Evolutionary conservation across 2,888 invertebrate genomes (phyloP).

Genomic region (Drosophila falleni): DNA sequence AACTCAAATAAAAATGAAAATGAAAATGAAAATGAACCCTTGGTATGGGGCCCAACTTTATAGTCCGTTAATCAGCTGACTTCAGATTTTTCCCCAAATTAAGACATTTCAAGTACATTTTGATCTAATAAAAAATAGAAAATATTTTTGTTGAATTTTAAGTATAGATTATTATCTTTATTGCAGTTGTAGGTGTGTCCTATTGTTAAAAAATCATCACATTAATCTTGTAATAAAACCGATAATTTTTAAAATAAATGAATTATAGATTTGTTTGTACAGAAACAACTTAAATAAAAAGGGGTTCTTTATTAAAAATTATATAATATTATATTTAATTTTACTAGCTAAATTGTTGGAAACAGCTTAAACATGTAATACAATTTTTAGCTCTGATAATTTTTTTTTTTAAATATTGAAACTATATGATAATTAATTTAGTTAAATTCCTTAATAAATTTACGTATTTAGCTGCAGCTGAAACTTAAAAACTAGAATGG

Average conservation of each 20-base stretch:
- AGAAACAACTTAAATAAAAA: background rate
- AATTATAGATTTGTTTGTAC: background rate
- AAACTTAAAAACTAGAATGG: too few species aligned
- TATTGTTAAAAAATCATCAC: background rate
- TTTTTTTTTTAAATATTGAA: background rate
- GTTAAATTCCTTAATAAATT: background rate
- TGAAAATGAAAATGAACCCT: constrained; percentile 1
- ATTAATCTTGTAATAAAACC: background rate
- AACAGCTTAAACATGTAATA: too few species aligned
- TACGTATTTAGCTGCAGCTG: background rate
- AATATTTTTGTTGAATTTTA: background rate
- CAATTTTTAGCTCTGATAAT: background rate
- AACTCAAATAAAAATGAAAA: constrained; percentile 40
- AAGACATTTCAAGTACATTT: constrained; percentile 11
- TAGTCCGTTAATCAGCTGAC: constrained; percentile 31
- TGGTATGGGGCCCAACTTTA: constrained; percentile 35
- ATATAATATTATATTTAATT: background rate
- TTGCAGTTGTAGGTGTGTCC: background rate
- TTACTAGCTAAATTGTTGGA: too few species aligned
- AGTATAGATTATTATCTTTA: background rate
- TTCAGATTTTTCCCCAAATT: background rate
- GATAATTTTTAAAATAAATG: background rate
- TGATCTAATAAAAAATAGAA: background rate
- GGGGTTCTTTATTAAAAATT: background rate
- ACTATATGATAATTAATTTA: background rate